A percentile compares a stretch with the other conserved stretches of the same genome.
These are phyloP conservation scores for Tricholaema leucomelas DNA, from an alignment of 2,113 vertebrate species.

Conservation along the genomic window DNA sequence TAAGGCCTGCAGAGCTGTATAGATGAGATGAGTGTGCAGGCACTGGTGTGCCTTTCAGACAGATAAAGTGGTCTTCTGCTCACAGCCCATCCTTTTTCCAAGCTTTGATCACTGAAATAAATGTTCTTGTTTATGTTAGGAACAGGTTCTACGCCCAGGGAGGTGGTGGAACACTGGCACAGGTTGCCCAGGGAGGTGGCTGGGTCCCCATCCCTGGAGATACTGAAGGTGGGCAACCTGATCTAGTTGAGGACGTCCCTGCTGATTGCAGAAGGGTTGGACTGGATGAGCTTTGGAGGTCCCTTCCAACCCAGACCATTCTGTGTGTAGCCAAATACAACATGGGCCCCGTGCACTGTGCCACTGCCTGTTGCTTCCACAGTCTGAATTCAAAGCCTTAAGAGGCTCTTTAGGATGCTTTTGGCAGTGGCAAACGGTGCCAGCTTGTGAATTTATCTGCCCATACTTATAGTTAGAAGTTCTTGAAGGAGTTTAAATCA, in stretches of 20 bases:
- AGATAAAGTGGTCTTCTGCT: not conserved
- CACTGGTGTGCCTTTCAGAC: not conserved
- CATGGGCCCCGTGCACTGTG: too few relatives aligned
- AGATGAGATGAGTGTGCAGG: accelerated
- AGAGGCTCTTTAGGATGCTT: not conserved
- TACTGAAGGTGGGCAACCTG: too few relatives aligned
- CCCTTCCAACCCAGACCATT: too few relatives aligned
- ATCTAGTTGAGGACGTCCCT: too few relatives aligned
- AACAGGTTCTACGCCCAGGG: too few relatives aligned
- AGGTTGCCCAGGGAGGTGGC: too few relatives aligned
- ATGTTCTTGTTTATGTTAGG: not conserved
- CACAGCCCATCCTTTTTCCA: not conserved
- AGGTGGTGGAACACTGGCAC: too few relatives aligned
- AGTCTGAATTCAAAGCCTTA: not conserved
- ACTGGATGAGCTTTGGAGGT: too few relatives aligned
- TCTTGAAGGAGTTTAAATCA: not conserved
- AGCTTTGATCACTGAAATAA: not conserved
- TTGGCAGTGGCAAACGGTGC: not conserved
- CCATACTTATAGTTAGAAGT: not conserved
- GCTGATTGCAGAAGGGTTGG: too few relatives aligned
- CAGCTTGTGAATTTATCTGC: not conserved
- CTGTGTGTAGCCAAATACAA: too few relatives aligned
- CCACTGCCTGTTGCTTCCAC: not conserved
- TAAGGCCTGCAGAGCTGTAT: not conserved
- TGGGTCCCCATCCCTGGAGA: too few relatives aligned